Evolutionary conservation across 2,113 vertebrate species (phyloP), one percentile per base, ranked within the genome.

Genomic region (Monopterus albus): DNA sequence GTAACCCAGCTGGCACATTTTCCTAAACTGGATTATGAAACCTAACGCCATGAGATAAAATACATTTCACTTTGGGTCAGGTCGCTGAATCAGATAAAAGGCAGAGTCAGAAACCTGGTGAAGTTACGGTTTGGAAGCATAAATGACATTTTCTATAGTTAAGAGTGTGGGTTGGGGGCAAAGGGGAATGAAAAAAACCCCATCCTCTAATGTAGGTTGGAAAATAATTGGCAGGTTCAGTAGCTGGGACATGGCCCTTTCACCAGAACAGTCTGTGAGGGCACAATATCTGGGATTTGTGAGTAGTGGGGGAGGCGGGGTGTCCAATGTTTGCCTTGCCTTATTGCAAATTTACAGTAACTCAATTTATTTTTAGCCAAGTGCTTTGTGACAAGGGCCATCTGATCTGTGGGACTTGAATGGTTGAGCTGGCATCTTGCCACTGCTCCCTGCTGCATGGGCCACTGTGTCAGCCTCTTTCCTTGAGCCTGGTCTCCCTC

Each of bases 331-430:
- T 92, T 90, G 81, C 71, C 81, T 79, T 86, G 87, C 69, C 57
- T 86, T 90, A 78, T 90, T 84, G 88, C 80, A 90, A 88, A 87
- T 93, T 92, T 88, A 91, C 88, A 91, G 90, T 91, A 88, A 92
- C 85, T 92, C 81, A 80, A 90, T 91, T 89, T 93, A 81, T 87
- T 84, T 87, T 90, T 89, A 81, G 67, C 83, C 88, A 79, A 36
- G 82, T 84, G 75, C 76, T 87, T 87, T 72, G 78, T 88, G 91
- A 92, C 70, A 88, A 63, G 82, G 52, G 94, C 92, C 91, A 95
- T 93, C 92, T 94, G 93, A 87, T 82, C 79, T 70, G 83, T 83
- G 80, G 74, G 69, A 83, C 79, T 85, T 82, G 56, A 86, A 79
- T 36, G 74, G 85, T 83, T 55, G 65, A 87, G 64, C 65, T 92